These are phyloP conservation scores for Platypus cylindrus DNA, from an alignment of 2,888 invertebrate species.

Conservation along the genomic window DNA sequence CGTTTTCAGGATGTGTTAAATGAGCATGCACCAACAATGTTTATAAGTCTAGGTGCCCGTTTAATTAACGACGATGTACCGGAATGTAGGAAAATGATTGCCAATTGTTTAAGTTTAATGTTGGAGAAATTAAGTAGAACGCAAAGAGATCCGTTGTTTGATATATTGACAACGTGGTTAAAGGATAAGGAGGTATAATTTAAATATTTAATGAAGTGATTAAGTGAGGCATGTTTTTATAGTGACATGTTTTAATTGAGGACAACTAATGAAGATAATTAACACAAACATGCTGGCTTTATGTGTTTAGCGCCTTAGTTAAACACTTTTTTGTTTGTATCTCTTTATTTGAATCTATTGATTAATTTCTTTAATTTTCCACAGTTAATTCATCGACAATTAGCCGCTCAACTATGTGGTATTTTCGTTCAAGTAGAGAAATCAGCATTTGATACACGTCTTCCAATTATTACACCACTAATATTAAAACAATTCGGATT, in stretches of 20 bases:
- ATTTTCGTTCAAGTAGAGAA: conserved; percentile 69
- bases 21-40: conserved; percentile 52
- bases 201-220: not conserved
- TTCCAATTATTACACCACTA: conserved; percentile 50
- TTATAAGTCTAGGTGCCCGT: conserved; percentile 62
- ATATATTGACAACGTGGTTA: conserved; percentile 57
- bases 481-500: conserved; percentile 29
- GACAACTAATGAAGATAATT: no score
- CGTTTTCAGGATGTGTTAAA: conserved; percentile 29
- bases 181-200: conserved; percentile 44
- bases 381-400: conserved; percentile 52
- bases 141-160: conserved; percentile 55
- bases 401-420: conserved; percentile 68
- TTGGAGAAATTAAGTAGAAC: conserved; percentile 44
- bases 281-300: no score
- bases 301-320: no score
- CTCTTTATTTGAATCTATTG: not conserved
- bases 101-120: conserved; percentile 58
- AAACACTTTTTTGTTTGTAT: not conserved
- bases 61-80: conserved; percentile 73
- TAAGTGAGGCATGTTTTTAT: no score
- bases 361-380: conserved; percentile 17
- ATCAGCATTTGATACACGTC: conserved; percentile 51
- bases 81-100: conserved; percentile 60
- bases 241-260: no score